Evolutionary conservation across 2,888 invertebrate genomes (phyloP), one percentile per base, ranked within the genome.

Genomic region (Amorpha juglandis): DNA sequence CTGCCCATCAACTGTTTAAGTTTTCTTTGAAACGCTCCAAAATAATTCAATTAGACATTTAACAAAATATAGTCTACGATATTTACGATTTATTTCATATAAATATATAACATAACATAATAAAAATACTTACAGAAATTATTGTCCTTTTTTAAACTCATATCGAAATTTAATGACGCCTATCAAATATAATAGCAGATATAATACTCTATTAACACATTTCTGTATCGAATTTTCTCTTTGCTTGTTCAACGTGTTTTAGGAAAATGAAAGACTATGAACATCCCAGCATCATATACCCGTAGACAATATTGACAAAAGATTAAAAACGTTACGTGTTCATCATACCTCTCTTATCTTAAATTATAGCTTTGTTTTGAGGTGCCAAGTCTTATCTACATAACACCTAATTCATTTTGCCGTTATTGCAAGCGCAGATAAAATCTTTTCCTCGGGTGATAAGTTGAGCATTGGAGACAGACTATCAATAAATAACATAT

Each of bases 261-360:
- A 78, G 79, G 82, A 79, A 82, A 84, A 81, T 82, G 79, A 74
- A 77, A 79, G 78, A 70, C 78, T 74, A 77, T 76, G 79, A 80
- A 76, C 80, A 77, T 73, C 79, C 75, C 75, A 65, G 72, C 76
- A 70, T 82, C 80, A 80, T 83, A 85, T 83, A 84, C 62, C 71
- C 72, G 74, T 80, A 71, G 78, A 78, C 84, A 82, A 87, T 90
- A 86, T 92, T 91, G 87, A 90, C 92, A 81, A 82, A 88, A 91
- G 91, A 91, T 91, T 89, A 87, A 68, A 74, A 69, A 69, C 74
- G 74, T 82, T 74, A 77, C 74, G 77, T 74, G 71, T 76, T 71
- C 72, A 78, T 79, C 79, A 79, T 80, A 76, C 77, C 73, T 80
- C 73, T 80, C 82, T 87, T 90, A 90, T 89, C 90, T 83, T 77